phyloP scores from a whole-genome alignment of 2,888 invertebrate species.

The Hetaerina titia region DNA sequence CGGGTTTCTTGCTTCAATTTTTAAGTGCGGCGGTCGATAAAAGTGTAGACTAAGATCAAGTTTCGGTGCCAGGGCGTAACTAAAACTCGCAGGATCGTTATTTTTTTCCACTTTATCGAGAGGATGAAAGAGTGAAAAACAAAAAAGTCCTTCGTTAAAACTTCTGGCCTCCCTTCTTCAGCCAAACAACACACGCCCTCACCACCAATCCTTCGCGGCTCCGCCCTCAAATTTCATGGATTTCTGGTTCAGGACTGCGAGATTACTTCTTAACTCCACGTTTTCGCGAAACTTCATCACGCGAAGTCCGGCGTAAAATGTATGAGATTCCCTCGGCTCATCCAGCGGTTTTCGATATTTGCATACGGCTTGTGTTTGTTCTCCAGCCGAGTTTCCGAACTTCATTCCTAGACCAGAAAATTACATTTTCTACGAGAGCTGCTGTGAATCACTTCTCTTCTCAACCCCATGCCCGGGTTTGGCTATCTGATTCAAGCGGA shows the following conservation, averaged over 20 bases:
- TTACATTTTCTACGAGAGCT: too few relatives aligned
- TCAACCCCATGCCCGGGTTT: too few relatives aligned
- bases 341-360: background rate
- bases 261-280: background rate
- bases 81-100: too few relatives aligned
- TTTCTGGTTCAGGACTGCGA: background rate
- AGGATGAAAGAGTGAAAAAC: background rate
- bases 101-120: too few relatives aligned
- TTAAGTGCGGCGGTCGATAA: too few relatives aligned
- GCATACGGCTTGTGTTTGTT: background rate
- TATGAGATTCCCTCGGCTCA: background rate
- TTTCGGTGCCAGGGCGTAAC: too few relatives aligned
- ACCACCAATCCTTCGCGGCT: background rate
- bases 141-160: background rate
- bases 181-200: background rate
- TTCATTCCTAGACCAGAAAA: background rate
- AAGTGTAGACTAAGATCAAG: too few relatives aligned
- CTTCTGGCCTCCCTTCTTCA: background rate
- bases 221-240: background rate
- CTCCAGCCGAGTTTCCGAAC: background rate
- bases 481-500: too few relatives aligned
- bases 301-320: background rate
- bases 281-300: background rate
- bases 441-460: too few relatives aligned
- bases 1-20: too few relatives aligned